Percentiles rank a stretch among this genome's conserved stretches.
Evolutionary conservation across 2,888 invertebrate species (phyloP).

Genomic region (Stictocephala bisonia): DNA sequence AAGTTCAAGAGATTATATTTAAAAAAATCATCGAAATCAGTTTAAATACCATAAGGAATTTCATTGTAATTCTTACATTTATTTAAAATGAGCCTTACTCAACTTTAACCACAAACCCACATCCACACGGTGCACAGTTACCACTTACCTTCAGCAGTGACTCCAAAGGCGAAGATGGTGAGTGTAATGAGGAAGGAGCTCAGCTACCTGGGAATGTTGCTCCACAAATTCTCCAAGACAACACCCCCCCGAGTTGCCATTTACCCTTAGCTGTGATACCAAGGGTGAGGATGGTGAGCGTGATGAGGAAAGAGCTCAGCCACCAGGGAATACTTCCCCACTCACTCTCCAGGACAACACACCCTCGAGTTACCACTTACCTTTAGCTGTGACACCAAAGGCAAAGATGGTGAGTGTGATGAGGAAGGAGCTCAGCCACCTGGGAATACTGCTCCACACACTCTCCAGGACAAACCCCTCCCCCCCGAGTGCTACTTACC

Average conservation of each 20-base stretch:
- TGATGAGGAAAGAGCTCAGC: constrained; percentile 64
- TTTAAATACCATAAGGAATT: too few species aligned
- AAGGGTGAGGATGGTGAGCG: constrained; percentile 71
- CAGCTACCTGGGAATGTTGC: too few species aligned
- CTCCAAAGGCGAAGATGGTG: constrained; percentile 72
- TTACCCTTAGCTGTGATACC: constrained; percentile 74
- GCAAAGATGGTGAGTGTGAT: constrained; percentile 72
- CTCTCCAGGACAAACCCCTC: too few species aligned
- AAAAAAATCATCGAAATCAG: too few species aligned
- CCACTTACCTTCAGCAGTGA: constrained; percentile 71
- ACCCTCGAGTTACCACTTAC: constrained; percentile 63
- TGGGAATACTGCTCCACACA: too few species aligned
- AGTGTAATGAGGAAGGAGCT: constrained; percentile 67
- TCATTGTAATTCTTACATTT: too few species aligned
- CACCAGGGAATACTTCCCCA: too few species aligned
- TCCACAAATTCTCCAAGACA: too few species aligned
- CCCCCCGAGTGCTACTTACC: constrained; percentile 65
- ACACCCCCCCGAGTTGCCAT: constrained; percentile 44
- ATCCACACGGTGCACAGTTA: neutral
- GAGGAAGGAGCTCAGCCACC: constrained; percentile 60
- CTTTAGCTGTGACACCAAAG: constrained; percentile 73
- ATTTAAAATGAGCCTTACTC: too few species aligned
- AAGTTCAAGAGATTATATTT: too few species aligned
- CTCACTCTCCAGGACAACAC: too few species aligned
- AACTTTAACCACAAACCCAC: neutral